These are phyloP conservation scores for Trachymyrmex cornetzi DNA, from an alignment of 1,140 invertebrate genomes.

Conservation along the genomic window DNA sequence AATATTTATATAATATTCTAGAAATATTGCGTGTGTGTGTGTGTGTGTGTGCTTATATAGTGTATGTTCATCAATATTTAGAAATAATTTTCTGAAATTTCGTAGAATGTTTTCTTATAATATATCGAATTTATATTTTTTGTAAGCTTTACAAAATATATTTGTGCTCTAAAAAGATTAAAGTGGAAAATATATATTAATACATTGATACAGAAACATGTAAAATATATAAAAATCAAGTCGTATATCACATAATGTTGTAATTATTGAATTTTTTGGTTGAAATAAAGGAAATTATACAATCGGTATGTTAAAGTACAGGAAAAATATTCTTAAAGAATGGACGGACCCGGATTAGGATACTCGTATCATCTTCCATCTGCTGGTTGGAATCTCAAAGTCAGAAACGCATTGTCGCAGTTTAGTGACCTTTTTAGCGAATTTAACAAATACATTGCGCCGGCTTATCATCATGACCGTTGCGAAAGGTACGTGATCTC, in stretches of 20 bases:
- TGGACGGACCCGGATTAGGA: slow-evolving; percentile 90
- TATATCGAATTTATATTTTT: not conserved
- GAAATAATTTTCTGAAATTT: not conserved
- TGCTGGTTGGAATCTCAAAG: slow-evolving; percentile 91
- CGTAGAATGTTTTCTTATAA: not conserved
- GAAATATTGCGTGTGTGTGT: too few species aligned
- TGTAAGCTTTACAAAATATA: not conserved
- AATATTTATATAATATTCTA: too few species aligned
- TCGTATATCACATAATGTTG: not conserved
- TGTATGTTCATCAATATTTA: not conserved
- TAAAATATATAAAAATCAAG: slow-evolving; percentile 4
- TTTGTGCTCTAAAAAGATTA: not conserved
- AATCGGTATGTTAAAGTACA: slow-evolving; percentile 10
- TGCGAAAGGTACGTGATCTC: slow-evolving; percentile 93
- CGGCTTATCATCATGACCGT: slow-evolving; percentile 97
- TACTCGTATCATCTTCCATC: slow-evolving; percentile 95
- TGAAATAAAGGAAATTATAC: not conserved
- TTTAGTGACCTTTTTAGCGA: slow-evolving; percentile 98
- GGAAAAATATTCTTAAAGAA: slow-evolving; percentile 58
- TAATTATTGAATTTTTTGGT: not conserved
- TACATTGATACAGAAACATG: not conserved
- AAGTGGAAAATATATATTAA: not conserved
- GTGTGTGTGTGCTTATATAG: too few species aligned
- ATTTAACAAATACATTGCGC: slow-evolving; percentile 98
- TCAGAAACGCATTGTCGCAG: slow-evolving; percentile 93